Evolutionary conservation across 2,113 vertebrate genomes (phyloP).

Genomic region (Canis aureus): DNA sequence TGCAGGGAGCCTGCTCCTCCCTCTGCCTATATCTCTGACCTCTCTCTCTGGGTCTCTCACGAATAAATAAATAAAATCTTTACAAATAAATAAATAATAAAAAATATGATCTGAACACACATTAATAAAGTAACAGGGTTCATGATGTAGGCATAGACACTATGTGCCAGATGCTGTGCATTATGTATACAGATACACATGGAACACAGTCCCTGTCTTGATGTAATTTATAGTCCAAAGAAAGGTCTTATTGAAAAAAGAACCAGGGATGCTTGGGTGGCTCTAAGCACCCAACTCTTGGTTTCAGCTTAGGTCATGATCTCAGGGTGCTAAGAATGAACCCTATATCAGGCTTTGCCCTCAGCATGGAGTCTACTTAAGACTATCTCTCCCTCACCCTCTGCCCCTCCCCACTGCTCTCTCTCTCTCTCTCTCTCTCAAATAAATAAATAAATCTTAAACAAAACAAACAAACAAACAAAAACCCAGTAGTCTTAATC

Average conservation of each 20-base stretch:
- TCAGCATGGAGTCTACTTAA: neutral
- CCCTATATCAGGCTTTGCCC: neutral
- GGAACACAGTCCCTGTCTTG: neutral
- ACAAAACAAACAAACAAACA: neutral
- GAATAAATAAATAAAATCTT: too few species aligned
- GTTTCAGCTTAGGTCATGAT: neutral
- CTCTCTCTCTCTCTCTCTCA: neutral
- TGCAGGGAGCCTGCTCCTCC: too few species aligned
- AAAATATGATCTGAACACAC: slow-evolving; percentile 21
- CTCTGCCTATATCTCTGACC: too few species aligned
- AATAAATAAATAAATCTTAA: neutral
- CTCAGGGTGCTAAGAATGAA: neutral
- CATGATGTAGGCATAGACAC: neutral
- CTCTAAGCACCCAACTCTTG: neutral
- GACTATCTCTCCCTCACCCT: neutral
- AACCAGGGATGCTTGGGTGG: neutral
- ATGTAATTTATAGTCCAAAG: neutral
- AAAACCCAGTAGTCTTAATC: neutral
- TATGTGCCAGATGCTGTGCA: neutral
- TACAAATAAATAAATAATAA: neutral
- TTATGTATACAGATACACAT: neutral
- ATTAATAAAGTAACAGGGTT: neutral
- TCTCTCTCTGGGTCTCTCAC: too few species aligned
- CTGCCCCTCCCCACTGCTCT: neutral
- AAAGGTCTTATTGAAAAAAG: neutral